Conservation (phyloP, 2,113 vertebrate genomes). For the Urocitellus parryii region DNA sequence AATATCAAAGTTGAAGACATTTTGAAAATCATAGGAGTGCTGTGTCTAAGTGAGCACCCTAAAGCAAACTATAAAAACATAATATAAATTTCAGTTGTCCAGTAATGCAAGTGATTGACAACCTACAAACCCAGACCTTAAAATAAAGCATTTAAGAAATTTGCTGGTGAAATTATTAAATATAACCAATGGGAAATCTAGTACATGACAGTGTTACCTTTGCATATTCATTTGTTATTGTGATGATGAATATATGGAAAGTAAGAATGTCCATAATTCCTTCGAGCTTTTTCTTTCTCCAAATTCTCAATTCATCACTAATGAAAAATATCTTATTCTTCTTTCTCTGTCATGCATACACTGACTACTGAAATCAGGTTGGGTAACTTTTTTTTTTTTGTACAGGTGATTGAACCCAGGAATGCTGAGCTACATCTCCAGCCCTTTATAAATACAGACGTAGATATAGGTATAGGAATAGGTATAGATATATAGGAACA, state of each 20-base stretch:
- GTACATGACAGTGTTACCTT: background rate
- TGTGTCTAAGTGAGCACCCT: background rate
- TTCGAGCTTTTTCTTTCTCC: background rate
- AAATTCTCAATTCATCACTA: slow-evolving; percentile 12
- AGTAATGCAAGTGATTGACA: slow-evolving; percentile 1
- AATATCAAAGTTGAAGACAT: background rate
- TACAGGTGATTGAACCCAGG: no score
- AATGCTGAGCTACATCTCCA: no score
- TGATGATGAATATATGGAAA: background rate
- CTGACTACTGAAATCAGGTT: background rate
- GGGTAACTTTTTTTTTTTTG: background rate
- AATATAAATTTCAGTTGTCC: background rate
- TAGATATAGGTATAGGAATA: no score
- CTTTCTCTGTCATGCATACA: background rate
- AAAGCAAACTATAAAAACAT: slow-evolving; percentile 8
- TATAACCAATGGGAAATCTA: background rate
- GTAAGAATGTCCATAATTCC: background rate
- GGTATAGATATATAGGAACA: no score
- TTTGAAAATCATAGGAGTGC: background rate
- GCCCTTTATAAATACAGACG: no score
- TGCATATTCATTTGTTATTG: background rate
- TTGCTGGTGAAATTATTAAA: background rate
- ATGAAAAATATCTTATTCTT: background rate
- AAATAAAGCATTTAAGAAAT: background rate
- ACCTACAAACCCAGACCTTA: background rate